A percentile compares a stretch with the other conserved stretches of the same genome.
phyloP scores from a whole-genome alignment of 1,140 invertebrate species.

The Hetaerina americana region DNA sequence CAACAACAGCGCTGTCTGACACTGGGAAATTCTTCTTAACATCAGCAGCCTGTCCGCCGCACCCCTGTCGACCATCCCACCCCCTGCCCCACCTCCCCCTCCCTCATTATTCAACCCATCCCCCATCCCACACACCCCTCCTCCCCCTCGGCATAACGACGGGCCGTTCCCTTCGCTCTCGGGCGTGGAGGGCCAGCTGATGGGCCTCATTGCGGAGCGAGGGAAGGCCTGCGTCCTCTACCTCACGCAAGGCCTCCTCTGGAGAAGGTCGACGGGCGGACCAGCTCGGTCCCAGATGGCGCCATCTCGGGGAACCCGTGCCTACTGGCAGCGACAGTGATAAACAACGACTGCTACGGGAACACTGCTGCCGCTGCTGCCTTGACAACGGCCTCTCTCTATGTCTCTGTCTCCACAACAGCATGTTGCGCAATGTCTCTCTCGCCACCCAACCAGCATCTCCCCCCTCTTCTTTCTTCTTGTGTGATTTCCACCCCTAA shows the following conservation, averaged over 20 bases:
- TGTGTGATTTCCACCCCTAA: no score
- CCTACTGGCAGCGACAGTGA: no score
- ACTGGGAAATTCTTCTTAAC: constrained; percentile 46
- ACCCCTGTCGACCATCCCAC: constrained; percentile 11
- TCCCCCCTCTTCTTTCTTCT: no score
- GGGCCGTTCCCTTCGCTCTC: constrained; percentile 25
- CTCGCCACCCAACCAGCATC: no score
- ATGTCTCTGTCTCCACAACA: no score
- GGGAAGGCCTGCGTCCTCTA: constrained; percentile 41
- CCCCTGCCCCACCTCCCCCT: constrained; percentile 18
- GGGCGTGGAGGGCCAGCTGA: constrained; percentile 35
- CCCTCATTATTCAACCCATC: constrained; percentile 40
- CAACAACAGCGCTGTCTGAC: constrained; percentile 45
- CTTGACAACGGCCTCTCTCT: background rate
- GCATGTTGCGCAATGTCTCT: no score
- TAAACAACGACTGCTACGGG: background rate
- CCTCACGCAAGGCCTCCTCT: constrained; percentile 32
- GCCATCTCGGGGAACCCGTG: background rate
- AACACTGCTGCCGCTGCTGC: background rate
- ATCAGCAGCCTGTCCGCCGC: constrained; percentile 28
- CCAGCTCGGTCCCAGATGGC: background rate
- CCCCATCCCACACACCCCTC: constrained; percentile 27
- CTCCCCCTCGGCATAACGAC: constrained; percentile 28
- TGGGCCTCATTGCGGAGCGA: constrained; percentile 35
- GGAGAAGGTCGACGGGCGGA: constrained; percentile 1